These are phyloP conservation scores for Mus spicilegus DNA, from an alignment of 2,113 vertebrate species.

Conservation along the genomic window DNA sequence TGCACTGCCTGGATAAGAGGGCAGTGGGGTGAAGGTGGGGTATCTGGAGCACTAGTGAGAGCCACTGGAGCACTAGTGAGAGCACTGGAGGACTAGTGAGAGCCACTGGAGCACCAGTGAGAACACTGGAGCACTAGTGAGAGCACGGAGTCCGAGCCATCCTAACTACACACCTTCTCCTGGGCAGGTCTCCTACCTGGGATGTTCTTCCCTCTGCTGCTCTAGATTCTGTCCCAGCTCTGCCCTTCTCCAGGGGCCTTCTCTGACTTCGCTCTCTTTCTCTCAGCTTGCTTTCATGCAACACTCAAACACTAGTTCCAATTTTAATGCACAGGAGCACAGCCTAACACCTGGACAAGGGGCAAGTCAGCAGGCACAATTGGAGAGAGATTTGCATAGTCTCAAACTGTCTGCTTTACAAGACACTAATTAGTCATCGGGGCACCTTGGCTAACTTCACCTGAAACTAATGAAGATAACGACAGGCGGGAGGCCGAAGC, in stretches of 20 bases:
- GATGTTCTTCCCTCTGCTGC: neutral
- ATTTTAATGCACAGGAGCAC: no score
- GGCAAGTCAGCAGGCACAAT: neutral
- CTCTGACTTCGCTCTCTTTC: neutral
- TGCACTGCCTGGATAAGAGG: no score
- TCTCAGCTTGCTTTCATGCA: neutral
- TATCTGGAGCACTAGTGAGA: neutral
- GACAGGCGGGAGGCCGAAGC: neutral
- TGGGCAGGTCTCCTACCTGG: neutral
- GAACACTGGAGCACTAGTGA: no score
- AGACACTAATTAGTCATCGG: neutral
- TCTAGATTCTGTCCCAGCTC: neutral
- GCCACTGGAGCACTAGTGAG: neutral
- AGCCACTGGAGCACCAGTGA: neutral
- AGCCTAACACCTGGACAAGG: neutral
- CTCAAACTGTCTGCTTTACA: neutral
- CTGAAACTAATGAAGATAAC: neutral
- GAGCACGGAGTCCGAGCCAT: neutral
- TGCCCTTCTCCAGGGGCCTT: neutral
- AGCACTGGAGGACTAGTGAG: neutral
- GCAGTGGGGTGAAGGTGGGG: neutral
- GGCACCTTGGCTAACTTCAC: neutral
- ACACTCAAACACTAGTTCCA: neutral
- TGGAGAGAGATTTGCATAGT: neutral
- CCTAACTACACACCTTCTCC: neutral